These are phyloP conservation scores for Aleiodes sp. DNA, from an alignment of 1,140 invertebrate species.

Conservation along the genomic window DNA sequence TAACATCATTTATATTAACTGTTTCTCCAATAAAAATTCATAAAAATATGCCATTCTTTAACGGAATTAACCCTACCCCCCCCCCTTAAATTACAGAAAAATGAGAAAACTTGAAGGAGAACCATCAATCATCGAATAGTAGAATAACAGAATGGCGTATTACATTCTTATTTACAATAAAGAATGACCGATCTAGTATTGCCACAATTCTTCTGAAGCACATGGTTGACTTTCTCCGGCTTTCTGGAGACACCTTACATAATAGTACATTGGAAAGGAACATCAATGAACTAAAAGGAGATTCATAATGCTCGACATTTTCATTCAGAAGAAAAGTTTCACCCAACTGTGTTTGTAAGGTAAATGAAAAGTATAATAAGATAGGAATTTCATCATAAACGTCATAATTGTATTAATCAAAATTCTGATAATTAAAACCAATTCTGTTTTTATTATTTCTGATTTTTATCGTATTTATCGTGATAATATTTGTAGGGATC, in stretches of 20 bases:
- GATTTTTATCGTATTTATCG: neutral
- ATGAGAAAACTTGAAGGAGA: no score
- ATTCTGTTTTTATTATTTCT: conserved; percentile 1
- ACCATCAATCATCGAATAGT: no score
- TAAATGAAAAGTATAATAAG: neutral
- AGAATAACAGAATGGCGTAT: neutral
- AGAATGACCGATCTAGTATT: neutral
- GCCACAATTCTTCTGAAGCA: neutral
- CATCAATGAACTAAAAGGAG: conserved; percentile 13
- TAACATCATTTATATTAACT: no score
- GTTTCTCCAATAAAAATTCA: no score
- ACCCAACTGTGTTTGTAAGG: neutral
- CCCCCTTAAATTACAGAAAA: no score
- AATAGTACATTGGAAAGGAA: conserved; percentile 4
- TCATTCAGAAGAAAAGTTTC: neutral
- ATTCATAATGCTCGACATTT: conserved; percentile 1
- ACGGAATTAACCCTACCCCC: no score
- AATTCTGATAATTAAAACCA: neutral
- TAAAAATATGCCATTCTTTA: no score
- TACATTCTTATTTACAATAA: neutral
- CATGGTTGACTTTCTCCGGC: conserved; percentile 17
- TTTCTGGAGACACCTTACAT: conserved; percentile 5
- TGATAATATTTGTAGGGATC: conserved; percentile 30
- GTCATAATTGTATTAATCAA: neutral
- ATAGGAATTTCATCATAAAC: neutral